Evolutionary conservation across 2,113 vertebrate species (phyloP).

Genomic region (Nibea albiflora): DNA sequence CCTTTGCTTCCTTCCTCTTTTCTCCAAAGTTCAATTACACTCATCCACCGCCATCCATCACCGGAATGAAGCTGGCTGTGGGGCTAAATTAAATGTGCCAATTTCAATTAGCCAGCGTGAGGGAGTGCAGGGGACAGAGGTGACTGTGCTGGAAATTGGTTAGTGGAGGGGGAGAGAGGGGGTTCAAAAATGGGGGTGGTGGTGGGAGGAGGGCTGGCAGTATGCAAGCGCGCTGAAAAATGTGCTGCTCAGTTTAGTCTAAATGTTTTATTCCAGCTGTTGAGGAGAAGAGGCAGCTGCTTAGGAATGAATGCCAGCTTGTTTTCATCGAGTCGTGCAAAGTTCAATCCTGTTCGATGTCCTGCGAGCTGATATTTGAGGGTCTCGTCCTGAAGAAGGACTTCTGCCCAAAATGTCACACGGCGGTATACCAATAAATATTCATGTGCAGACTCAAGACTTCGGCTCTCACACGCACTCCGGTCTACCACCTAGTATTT

Average conservation of each 20-base stretch:
- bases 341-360: neutral
- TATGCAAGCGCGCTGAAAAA: neutral
- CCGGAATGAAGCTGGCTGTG: constrained; percentile 80
- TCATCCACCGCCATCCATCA: constrained; percentile 85
- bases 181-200: constrained; percentile 32
- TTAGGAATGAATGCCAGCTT: neutral
- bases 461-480: too few species aligned
- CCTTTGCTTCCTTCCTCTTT: constrained; percentile 80
- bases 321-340: neutral
- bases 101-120: constrained; percentile 82
- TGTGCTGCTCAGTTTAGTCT: neutral
- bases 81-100: constrained; percentile 86
- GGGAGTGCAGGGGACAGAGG: constrained; percentile 62
- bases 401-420: too few species aligned
- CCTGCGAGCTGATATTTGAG: too few species aligned
- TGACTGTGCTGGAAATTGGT: constrained; percentile 74
- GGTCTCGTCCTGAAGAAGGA: too few species aligned
- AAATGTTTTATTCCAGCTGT: neutral
- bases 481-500: too few species aligned
- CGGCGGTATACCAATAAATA: too few species aligned
- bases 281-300: too few species aligned
- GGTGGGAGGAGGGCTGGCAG: neutral
- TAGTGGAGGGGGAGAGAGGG: constrained; percentile 43
- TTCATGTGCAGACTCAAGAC: too few species aligned
- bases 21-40: constrained; percentile 86